Percentiles rank a stretch among this genome's conserved stretches.
Conservation (phyloP, 2,113 vertebrate species). For the Anolis carolinensis region DNA sequence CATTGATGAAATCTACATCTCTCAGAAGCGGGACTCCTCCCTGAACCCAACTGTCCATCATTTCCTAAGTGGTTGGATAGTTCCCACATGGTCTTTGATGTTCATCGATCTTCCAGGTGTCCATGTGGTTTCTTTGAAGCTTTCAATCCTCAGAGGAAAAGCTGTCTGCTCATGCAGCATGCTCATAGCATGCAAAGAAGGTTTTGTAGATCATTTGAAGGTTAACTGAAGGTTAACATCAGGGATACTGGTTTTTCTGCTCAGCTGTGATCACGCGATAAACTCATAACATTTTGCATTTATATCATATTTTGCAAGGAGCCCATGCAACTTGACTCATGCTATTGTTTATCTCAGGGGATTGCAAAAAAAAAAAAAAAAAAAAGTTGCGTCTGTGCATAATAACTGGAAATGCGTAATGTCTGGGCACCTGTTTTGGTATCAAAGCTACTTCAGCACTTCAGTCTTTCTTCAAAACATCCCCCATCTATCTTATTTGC, state of each 20-base stretch:
- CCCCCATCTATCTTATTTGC: no score
- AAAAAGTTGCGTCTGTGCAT: no score
- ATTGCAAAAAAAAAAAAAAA: no score
- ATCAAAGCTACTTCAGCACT: background rate
- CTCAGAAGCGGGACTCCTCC: slow-evolving; percentile 13
- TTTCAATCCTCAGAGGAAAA: background rate
- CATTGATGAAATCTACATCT: background rate
- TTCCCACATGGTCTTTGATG: slow-evolving; percentile 34
- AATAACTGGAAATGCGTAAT: background rate
- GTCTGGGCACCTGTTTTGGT: background rate
- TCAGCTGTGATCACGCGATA: background rate
- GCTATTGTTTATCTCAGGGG: background rate
- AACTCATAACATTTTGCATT: background rate
- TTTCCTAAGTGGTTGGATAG: slow-evolving; percentile 17
- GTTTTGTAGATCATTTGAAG: slow-evolving; percentile 16
- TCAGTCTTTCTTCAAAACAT: no score
- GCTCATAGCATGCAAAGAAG: background rate
- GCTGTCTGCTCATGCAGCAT: background rate
- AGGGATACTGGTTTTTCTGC: background rate
- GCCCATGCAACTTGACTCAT: background rate
- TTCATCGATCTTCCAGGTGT: slow-evolving; percentile 29
- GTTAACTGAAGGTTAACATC: slow-evolving; percentile 5
- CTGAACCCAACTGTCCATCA: slow-evolving; percentile 24
- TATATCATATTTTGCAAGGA: background rate
- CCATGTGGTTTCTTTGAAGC: slow-evolving; percentile 16